These are phyloP conservation scores for Caenorhabditis uteleia DNA, from an alignment of 2,888 invertebrate species.

Conservation along the genomic window DNA sequence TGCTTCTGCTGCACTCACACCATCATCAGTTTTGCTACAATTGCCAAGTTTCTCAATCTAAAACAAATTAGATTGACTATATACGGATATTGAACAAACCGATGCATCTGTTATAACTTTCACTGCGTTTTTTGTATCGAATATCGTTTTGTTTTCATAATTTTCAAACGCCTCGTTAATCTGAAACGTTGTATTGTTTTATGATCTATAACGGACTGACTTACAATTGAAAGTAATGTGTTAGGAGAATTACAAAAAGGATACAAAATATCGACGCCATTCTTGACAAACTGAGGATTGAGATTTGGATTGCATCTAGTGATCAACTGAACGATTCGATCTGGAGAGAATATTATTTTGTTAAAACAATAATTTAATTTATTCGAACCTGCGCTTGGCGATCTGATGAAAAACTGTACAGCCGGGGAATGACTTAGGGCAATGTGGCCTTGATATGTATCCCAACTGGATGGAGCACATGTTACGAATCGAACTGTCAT, in stretches of 20 bases:
- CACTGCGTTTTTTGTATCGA: no score
- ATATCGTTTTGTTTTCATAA: no score
- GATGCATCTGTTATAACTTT: no score
- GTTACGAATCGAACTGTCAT: slow-evolving; percentile 33
- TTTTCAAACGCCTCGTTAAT: background rate
- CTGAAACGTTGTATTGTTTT: no score
- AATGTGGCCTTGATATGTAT: slow-evolving; percentile 16
- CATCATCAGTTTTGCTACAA: slow-evolving; percentile 12
- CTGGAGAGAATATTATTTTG: no score
- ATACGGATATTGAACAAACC: no score
- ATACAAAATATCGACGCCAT: slow-evolving; percentile 9
- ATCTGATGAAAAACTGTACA: slow-evolving; percentile 17
- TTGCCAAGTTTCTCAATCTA: no score
- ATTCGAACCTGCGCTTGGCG: background rate
- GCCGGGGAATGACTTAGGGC: slow-evolving; percentile 12
- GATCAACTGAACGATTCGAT: slow-evolving; percentile 7
- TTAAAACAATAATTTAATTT: no score
- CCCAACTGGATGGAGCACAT: slow-evolving; percentile 20
- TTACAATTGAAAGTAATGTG: slow-evolving; percentile 16
- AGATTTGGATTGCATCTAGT: slow-evolving; percentile 7
- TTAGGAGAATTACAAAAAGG: slow-evolving; percentile 24
- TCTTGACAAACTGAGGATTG: slow-evolving; percentile 13
- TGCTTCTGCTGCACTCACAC: slow-evolving; percentile 10
- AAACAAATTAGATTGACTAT: no score
- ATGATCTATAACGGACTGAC: no score